Conservation (phyloP, 2,113 vertebrate species). For the Thermophis baileyi region DNA sequence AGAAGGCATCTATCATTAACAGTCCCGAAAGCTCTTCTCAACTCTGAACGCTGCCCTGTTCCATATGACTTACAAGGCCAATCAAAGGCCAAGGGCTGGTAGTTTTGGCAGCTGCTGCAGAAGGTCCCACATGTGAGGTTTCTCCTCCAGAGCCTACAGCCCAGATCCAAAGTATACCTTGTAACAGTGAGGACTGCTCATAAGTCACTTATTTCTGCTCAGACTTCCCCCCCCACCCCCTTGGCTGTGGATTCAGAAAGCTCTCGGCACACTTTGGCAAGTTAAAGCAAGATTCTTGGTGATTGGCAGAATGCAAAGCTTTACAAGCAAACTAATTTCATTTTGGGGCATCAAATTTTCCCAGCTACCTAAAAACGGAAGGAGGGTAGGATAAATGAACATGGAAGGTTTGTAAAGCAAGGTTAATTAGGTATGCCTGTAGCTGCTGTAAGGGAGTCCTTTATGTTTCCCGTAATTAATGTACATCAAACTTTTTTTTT, state of each 20-base stretch:
- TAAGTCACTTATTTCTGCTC: neutral
- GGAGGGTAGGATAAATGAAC: neutral
- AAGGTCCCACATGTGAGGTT: accelerated
- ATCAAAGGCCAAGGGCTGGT: neutral
- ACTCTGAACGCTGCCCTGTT: neutral
- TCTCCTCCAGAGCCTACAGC: neutral
- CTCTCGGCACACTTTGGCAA: neutral
- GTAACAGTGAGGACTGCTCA: neutral
- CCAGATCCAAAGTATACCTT: neutral
- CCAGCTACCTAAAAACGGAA: neutral
- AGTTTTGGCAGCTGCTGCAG: accelerated
- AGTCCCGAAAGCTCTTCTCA: neutral
- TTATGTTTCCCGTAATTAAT: neutral
- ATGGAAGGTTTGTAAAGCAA: neutral
- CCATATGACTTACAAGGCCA: neutral
- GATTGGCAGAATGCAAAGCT: neutral
- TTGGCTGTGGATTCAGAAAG: neutral
- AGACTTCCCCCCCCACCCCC: accelerated
- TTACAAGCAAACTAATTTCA: neutral
- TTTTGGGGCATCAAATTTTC: neutral
- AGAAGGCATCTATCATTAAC: neutral
- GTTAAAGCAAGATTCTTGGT: neutral
- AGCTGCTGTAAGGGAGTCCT: neutral
- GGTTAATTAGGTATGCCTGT: neutral
- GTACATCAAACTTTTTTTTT: neutral